A percentile compares a stretch with the other conserved stretches of the same genome.
Conservation (phyloP, 2,113 vertebrate species). For the Eidolon helvum region DNA sequence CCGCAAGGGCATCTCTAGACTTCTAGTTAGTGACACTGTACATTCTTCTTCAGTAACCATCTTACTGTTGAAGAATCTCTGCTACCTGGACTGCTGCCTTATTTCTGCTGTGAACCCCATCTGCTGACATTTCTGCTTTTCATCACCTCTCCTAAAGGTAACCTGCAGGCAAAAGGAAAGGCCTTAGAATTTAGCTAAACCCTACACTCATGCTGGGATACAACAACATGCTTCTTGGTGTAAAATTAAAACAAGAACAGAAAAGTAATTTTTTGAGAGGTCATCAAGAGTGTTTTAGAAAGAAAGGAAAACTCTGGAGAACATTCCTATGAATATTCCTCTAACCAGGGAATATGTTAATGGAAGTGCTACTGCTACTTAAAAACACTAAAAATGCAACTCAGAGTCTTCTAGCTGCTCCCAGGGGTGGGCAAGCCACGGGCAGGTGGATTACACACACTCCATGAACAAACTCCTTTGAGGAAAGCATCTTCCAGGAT, state of each 20-base stretch:
- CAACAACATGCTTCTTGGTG: not conserved
- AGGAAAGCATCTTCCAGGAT: not conserved
- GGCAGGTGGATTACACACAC: not conserved
- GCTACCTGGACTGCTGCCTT: not conserved
- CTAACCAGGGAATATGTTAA: conserved; percentile 37
- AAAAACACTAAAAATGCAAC: conserved; percentile 34
- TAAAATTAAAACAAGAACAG: not conserved
- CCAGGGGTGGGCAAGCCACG: not conserved
- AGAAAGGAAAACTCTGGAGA: conserved; percentile 27
- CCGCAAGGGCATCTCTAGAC: not conserved
- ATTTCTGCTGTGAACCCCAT: not conserved
- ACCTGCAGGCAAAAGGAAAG: not conserved
- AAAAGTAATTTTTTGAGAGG: not conserved
- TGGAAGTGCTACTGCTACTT: conserved; percentile 32
- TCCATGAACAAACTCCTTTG: not conserved
- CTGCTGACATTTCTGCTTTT: not conserved
- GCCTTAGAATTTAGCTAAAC: not conserved
- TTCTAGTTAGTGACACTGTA: fast-evolving
- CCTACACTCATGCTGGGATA: not conserved
- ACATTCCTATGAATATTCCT: conserved; percentile 55
- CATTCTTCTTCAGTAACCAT: not conserved
- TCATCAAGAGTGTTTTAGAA: conserved; percentile 41
- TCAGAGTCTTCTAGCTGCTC: not conserved
- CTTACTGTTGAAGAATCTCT: not conserved
- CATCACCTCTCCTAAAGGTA: not conserved